phyloP scores from a whole-genome alignment of 2,113 vertebrate species.

The Cricetomys ansorgei region DNA sequence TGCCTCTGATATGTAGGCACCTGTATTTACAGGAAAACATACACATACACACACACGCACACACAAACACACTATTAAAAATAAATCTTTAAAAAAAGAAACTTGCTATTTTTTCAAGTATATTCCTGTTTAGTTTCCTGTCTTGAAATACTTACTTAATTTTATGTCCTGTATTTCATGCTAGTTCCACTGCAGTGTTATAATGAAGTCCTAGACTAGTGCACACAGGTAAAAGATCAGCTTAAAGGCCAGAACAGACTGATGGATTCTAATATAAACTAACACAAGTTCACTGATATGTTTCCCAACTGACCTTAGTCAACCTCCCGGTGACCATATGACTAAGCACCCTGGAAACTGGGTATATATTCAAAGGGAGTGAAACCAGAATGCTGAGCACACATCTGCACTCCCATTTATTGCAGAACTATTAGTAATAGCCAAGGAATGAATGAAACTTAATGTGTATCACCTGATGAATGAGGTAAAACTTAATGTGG shows the following conservation, averaged over 20 bases:
- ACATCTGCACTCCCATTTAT: neutral
- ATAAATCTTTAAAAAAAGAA: neutral
- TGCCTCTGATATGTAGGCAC: neutral
- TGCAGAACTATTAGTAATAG: neutral
- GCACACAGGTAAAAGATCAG: neutral
- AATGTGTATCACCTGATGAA: neutral
- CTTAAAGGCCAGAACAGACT: neutral
- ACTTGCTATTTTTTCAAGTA: neutral
- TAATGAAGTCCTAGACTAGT: neutral
- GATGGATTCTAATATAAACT: too few relatives aligned
- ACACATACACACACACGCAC: neutral
- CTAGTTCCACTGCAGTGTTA: neutral
- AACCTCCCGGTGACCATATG: too few relatives aligned
- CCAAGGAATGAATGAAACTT: neutral
- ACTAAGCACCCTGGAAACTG: neutral
- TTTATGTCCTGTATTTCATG: neutral
- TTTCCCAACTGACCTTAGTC: too few relatives aligned
- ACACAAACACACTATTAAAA: neutral
- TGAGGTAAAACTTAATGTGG: neutral
- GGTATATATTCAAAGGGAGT: neutral
- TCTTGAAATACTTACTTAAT: neutral
- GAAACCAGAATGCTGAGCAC: neutral
- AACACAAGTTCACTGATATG: too few relatives aligned
- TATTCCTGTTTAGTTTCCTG: neutral
- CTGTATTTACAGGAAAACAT: neutral